phyloP scores from a whole-genome alignment of 2,797 vertebrate species.

The Microchirus variegatus region DNA sequence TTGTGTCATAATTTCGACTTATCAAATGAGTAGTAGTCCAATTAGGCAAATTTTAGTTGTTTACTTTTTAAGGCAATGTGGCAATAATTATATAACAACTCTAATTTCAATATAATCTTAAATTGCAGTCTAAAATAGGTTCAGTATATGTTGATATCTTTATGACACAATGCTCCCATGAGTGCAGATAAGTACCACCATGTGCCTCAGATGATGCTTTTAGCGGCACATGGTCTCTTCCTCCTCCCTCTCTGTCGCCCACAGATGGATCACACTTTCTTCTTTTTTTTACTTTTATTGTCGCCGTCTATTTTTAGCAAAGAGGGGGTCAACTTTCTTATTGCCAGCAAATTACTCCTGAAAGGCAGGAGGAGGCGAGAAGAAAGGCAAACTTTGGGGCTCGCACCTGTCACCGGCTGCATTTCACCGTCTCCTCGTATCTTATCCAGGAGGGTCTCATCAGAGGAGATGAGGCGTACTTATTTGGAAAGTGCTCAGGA shows the following conservation, averaged over 20 bases:
- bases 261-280: no score
- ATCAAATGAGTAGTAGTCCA: no score
- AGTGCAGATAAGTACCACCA: constrained; percentile 8
- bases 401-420: constrained; percentile 49
- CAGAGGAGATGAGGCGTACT: constrained; percentile 72
- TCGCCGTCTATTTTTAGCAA: constrained; percentile 36
- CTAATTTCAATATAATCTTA: no score
- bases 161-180: constrained; percentile 1
- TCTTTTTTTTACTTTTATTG: background rate
- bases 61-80: no score
- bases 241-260: constrained; percentile 7
- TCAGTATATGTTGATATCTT: no score
- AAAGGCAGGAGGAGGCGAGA: constrained; percentile 46
- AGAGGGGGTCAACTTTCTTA: constrained; percentile 55
- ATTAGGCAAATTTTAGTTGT: no score
- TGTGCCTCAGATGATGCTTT: constrained; percentile 30
- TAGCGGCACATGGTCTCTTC: constrained; percentile 32
- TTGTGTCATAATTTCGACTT: no score
- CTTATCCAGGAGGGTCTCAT: constrained; percentile 68
- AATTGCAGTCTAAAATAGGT: no score
- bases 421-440: constrained; percentile 35
- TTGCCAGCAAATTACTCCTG: constrained; percentile 70
- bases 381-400: constrained; percentile 33
- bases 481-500: constrained; percentile 63
- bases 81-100: no score